phyloP scores from a whole-genome alignment of 30 jellyfish, hydroid and myxozoan species.

The Hydra vulgaris region DNA sequence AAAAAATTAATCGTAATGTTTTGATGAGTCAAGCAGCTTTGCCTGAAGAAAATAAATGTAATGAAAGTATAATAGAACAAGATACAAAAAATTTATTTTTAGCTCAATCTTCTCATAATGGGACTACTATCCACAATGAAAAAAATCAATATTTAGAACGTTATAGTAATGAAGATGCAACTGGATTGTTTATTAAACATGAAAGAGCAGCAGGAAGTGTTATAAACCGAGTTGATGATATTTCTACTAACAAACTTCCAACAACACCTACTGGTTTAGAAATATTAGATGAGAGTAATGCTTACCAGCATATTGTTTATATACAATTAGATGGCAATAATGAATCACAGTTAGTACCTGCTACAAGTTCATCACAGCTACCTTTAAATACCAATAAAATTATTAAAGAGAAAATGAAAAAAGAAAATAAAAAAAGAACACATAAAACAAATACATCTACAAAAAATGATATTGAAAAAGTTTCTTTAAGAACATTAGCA shows the following conservation, averaged over 20 bases:
- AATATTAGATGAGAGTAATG: not conserved
- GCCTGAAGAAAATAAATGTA: slow-evolving; percentile 15
- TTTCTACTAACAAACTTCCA: not conserved
- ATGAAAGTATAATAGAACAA: not conserved
- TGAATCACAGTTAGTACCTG: slow-evolving; percentile 5
- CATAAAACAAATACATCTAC: not conserved
- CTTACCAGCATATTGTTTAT: slow-evolving; percentile 17
- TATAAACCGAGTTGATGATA: not conserved
- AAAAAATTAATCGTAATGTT: slow-evolving; percentile 25
- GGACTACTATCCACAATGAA: not conserved
- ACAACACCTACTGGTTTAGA: slow-evolving; percentile 3
- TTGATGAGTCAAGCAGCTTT: slow-evolving; percentile 34
- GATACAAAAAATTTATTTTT: slow-evolving; percentile 6
- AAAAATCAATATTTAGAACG: not conserved
- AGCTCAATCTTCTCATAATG: slow-evolving; percentile 10
- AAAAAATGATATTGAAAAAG: not conserved
- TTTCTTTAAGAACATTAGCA: slow-evolving; percentile 20
- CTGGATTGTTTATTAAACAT: slow-evolving; percentile 10
- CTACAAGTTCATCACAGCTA: not conserved
- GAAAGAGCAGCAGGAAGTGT: not conserved
- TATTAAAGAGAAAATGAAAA: not conserved
- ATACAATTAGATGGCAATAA: slow-evolving; percentile 11
- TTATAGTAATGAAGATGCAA: slow-evolving; percentile 1
- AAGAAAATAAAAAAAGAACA: not conserved
- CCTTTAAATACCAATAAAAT: not conserved